phyloP scores from a whole-genome alignment of 2,888 invertebrate genomes.

The Rhingia campestris region DNA sequence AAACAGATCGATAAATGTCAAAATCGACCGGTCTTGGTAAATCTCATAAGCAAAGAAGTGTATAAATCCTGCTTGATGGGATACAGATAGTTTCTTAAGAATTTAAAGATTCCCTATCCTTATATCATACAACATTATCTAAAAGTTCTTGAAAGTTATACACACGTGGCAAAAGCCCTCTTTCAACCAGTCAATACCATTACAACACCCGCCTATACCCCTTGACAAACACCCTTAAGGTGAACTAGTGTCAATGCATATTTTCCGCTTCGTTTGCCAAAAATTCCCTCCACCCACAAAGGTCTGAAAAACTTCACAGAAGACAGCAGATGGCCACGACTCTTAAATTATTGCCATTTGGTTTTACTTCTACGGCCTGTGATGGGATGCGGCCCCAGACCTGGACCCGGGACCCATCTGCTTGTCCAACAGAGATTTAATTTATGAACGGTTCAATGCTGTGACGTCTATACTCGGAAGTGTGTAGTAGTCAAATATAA shows the following conservation, averaged over 20 bases:
- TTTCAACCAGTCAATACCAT: neutral
- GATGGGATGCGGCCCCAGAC: neutral
- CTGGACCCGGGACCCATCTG: slow-evolving; percentile 13
- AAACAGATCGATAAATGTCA: slow-evolving; percentile 54
- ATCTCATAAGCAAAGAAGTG: neutral
- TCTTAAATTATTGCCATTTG: slow-evolving; percentile 37
- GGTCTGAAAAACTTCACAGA: slow-evolving; percentile 35
- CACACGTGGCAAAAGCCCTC: neutral
- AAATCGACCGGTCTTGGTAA: slow-evolving; percentile 1
- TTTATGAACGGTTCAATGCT: slow-evolving; percentile 56
- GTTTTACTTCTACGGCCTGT: slow-evolving; percentile 2
- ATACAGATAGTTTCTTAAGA: too few relatives aligned
- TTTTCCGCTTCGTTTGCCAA: slow-evolving; percentile 54
- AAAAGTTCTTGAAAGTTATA: neutral
- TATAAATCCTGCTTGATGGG: neutral
- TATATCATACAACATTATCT: neutral
- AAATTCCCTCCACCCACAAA: slow-evolving; percentile 14
- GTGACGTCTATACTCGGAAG: slow-evolving; percentile 16
- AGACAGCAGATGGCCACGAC: slow-evolving; percentile 46
- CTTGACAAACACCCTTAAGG: slow-evolving; percentile 11
- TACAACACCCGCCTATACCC: neutral
- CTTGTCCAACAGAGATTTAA: slow-evolving; percentile 48
- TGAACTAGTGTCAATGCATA: slow-evolving; percentile 52
- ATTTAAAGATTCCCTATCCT: neutral
- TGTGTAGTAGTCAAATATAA: slow-evolving; percentile 9